Base-by-base conservation (phyloP, 2,113 vertebrate species). In the Zosterops lateralis region DNA sequence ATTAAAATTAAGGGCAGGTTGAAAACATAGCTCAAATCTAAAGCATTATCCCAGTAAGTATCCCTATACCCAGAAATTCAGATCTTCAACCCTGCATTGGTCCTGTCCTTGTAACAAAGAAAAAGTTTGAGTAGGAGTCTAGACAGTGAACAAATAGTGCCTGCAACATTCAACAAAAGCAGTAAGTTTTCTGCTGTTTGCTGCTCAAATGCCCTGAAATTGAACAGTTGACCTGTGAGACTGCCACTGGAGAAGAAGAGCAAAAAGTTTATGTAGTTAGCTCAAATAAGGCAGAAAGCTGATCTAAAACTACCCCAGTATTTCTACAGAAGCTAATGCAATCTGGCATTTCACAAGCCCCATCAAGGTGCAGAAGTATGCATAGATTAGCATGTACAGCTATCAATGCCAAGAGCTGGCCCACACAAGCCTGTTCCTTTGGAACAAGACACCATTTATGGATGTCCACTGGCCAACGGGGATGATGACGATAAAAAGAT, bases 191-290 rank as follows among this genome's bases (percentile, higher is more conserved):
- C 79, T 68, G 78, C 74, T 67, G 17, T 48, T 78, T 57, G 45
- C 36, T 45, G n/a, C 19, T n/a, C 20, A 50, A 85, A 61, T 11
- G 15, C 32, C 48, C 29, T 50, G 44, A 79, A 79, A 48, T 1
- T 0, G 2, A 71, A 34, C 50, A 67, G 48, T 24, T 13, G 28
- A 14, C 10, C 29, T 62, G 19, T 0, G 0, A 66, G 32, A 26
- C 36, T 70, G 72, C 17, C 31, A 45, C 40, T 57, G 66, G n/a
- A 50, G 38, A 61, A 51, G 29, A 54, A 47, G 14, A 84, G 38
- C 32, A n/a, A 67, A 25, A 51, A 5, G 2, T 58, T 66, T 8
- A 34, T 14, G 38, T 5, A 84, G 34, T 42, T 38, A 42, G 42
- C 34, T 67, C 51, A 67, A 56, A 9, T 42, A 71, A 47, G 48